phyloP scores from a whole-genome alignment of 2,888 invertebrate genomes.

The Nephrotoma guestfalica region DNA sequence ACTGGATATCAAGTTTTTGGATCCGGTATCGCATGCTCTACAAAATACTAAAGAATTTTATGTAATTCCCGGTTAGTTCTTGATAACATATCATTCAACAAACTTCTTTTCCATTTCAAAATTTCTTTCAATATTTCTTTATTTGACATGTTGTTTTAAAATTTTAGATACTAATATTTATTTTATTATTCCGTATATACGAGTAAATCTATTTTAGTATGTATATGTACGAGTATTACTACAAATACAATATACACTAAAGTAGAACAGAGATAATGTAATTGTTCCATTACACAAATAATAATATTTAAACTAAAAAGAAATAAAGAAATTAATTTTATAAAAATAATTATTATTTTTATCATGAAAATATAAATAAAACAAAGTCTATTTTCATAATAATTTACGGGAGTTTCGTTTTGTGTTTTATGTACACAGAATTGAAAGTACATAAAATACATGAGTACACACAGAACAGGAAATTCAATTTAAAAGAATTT shows the following conservation, averaged over 20 bases:
- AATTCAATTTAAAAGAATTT: background rate
- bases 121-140: background rate
- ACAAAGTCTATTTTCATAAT: background rate
- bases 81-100: no score
- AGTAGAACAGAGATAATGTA: background rate
- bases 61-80: no score
- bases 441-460: background rate
- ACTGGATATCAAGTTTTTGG: no score
- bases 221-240: background rate
- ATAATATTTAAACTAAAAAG: background rate
- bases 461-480: background rate
- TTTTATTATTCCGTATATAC: background rate
- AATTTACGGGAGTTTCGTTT: background rate
- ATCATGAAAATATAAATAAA: background rate
- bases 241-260: background rate
- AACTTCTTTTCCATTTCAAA: no score
- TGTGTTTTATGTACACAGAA: background rate
- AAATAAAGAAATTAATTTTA: background rate
- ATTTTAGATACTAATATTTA: background rate
- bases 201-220: background rate
- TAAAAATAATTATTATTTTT: background rate
- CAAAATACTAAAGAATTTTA: no score
- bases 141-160: background rate
- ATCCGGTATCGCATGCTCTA: no score
- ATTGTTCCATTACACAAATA: background rate